Percentiles rank a stretch among this genome's conserved stretches.
Conservation (phyloP, 1,140 invertebrate species). For the Zophobas morio region DNA sequence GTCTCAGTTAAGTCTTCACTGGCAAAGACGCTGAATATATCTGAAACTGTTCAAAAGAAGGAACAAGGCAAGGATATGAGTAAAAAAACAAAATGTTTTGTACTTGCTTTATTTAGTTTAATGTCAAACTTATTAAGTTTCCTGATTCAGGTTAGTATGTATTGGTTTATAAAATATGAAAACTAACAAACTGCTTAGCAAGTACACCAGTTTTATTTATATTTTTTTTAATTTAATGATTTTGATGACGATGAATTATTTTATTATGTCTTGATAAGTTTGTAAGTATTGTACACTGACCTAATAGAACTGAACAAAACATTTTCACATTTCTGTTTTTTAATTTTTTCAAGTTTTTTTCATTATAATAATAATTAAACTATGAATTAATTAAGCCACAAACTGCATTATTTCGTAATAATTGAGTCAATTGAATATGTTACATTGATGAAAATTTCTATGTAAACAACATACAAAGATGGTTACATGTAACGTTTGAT, state of each 20-base stretch:
- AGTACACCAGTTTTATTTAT: slow-evolving; percentile 17
- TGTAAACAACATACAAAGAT: slow-evolving; percentile 49
- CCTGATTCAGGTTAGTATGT: slow-evolving; percentile 14
- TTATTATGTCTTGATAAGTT: slow-evolving; percentile 32
- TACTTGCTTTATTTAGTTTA: slow-evolving; percentile 35
- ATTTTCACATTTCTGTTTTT: slow-evolving; percentile 31
- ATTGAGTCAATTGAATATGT: slow-evolving; percentile 43
- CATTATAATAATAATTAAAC: slow-evolving; percentile 34
- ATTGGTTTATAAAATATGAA: slow-evolving; percentile 25
- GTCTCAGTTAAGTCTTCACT: no score
- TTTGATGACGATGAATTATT: slow-evolving; percentile 42
- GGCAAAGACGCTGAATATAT: no score
- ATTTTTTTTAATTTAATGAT: slow-evolving; percentile 35
- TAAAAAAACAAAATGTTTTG: slow-evolving; percentile 1
- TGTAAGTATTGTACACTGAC: slow-evolving; percentile 34
- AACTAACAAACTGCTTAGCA: slow-evolving; percentile 17
- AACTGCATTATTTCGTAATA: slow-evolving; percentile 40
- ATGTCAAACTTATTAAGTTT: slow-evolving; percentile 14
- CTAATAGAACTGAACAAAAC: slow-evolving; percentile 36
- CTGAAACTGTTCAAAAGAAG: neutral
- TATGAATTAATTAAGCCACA: slow-evolving; percentile 41
- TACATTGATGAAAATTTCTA: slow-evolving; percentile 44
- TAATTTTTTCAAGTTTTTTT: slow-evolving; percentile 32
- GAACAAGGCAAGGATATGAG: neutral
- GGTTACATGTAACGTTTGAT: slow-evolving; percentile 49